These are phyloP conservation scores for Neria commutata DNA, from an alignment of 2,888 invertebrate genomes.

Conservation along the genomic window DNA sequence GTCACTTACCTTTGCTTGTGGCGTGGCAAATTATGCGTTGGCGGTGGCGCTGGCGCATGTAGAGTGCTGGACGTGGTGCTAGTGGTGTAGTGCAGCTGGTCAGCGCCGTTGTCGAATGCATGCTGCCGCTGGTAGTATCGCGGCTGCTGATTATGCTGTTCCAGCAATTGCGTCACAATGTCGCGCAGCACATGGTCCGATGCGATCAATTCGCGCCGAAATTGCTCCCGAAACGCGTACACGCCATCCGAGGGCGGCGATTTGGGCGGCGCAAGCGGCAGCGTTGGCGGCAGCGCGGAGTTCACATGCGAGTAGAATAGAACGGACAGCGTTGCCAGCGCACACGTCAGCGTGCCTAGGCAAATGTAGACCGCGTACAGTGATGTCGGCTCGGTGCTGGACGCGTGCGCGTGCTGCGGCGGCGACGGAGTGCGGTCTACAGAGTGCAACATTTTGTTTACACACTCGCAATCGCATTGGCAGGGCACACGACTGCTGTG, in stretches of 20 bases:
- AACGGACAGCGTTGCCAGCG: constrained; percentile 50
- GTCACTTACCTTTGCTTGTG: no score
- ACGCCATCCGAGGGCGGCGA: constrained; percentile 5
- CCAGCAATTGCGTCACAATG: constrained; percentile 42
- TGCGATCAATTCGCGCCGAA: constrained; percentile 44
- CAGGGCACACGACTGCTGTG: constrained; percentile 20
- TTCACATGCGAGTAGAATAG: constrained; percentile 51
- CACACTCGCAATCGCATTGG: constrained; percentile 34
- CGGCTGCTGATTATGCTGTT: constrained; percentile 28
- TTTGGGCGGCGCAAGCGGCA: constrained; percentile 3
- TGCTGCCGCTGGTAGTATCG: constrained; percentile 16
- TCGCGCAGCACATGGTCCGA: constrained; percentile 48
- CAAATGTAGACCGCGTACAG: constrained; percentile 48
- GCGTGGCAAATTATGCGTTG: no score
- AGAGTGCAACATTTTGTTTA: constrained; percentile 14
- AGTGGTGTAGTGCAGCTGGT: no score
- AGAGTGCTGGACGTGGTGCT: no score
- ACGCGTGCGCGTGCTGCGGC: constrained; percentile 10
- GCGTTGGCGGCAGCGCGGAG: constrained; percentile 19
- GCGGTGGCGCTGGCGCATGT: no score
- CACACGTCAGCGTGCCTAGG: constrained; percentile 49
- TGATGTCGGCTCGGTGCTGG: constrained; percentile 22
- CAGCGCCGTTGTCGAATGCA: not conserved
- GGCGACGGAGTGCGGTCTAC: constrained; percentile 26
- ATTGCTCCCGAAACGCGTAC: constrained; percentile 41